Evolutionary conservation across 2,113 vertebrate species (phyloP), one percentile per base, ranked within the genome.

Genomic region (Amphiprion percula): DNA sequence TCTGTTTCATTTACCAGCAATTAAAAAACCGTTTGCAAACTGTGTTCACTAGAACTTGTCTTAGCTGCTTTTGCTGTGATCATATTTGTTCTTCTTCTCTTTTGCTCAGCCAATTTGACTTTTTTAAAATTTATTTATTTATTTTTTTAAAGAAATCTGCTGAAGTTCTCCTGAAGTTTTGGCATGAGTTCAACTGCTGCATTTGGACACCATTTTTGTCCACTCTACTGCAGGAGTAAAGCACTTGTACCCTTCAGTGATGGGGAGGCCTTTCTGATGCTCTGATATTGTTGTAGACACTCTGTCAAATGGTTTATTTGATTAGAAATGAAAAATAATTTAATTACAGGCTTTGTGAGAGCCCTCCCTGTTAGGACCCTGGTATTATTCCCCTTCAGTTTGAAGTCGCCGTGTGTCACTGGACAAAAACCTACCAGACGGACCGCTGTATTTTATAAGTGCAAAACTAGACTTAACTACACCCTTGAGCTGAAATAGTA

Each of bases 401-500:
- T 4, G 12, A 26, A 26, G 53, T 5, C 55, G 10, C 15, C 1
- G 23, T 33, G 55, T 58, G 55, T 63, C 53, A 65, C 11, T 3
- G 33, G 41, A 75, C 49, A 41, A 50, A 74, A 46, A 75, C 62
- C 61, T 15, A 81, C 49, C 60, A 60, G 26, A n/a, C 10, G 9
- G n/a, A 33, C 15, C 50, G 41, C 28, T 74, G 50, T 17, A 66
- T 79, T 82, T 69, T 60, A 79, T 46, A 80, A 79, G 52, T 16
- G 63, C 59, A 80, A 79, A 4, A 74, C 46, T 54, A 70, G 60
- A 73, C 53, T 33, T 74, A 77, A 79, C n/a, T 23, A 52, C 19
- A 50, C 72, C 68, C 64, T 63, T 50, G 30, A 61, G 78, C 68
- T 30, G 49, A 67, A 52, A 28, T 41, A 37, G 64, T 7, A 74